Percentiles rank a stretch among this genome's conserved stretches.
Conservation (phyloP, 2,888 invertebrate species). For the Toxonevra muliebris region DNA sequence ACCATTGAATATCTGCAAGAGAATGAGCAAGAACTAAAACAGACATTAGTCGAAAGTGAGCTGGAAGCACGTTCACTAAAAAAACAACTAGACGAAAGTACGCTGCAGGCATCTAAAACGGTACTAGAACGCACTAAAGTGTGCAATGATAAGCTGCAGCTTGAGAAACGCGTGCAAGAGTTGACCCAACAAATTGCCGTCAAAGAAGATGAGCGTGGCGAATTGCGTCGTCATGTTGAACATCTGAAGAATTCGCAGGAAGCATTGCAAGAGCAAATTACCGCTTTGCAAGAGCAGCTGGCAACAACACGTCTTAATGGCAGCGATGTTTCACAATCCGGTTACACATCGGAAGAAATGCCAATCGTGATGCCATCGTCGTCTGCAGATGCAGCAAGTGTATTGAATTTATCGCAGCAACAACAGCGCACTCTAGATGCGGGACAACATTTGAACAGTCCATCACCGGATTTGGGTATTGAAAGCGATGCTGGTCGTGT, state of each 20-base stretch:
- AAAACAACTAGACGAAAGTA: constrained; percentile 76
- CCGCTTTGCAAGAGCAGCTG: constrained; percentile 45
- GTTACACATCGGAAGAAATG: constrained; percentile 67
- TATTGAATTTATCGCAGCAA: constrained; percentile 14
- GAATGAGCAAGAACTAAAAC: constrained; percentile 64
- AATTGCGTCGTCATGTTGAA: constrained; percentile 43
- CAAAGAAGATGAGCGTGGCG: constrained; percentile 55
- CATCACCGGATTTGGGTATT: constrained; percentile 89
- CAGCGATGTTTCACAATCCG: constrained; percentile 62
- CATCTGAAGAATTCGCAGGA: constrained; percentile 54
- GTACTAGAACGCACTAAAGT: constrained; percentile 78
- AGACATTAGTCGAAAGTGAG: constrained; percentile 60
- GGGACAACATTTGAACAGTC: constrained; percentile 62
- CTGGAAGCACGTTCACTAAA: constrained; percentile 70
- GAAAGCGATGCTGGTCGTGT: constrained; percentile 81
- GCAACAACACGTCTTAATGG: constrained; percentile 54
- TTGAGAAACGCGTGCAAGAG: constrained; percentile 67
- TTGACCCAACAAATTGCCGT: constrained; percentile 45
- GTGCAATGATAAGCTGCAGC: constrained; percentile 73
- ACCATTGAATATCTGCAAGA: constrained; percentile 61
- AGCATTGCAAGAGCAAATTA: constrained; percentile 39
- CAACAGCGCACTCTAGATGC: constrained; percentile 22
- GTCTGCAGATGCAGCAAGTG: background rate
- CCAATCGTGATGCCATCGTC: constrained; percentile 42
- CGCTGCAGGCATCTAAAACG: constrained; percentile 78